Conservation (phyloP, 53 echinoderm and acorn worm genomes). For the Hippasteria phrygiana region DNA sequence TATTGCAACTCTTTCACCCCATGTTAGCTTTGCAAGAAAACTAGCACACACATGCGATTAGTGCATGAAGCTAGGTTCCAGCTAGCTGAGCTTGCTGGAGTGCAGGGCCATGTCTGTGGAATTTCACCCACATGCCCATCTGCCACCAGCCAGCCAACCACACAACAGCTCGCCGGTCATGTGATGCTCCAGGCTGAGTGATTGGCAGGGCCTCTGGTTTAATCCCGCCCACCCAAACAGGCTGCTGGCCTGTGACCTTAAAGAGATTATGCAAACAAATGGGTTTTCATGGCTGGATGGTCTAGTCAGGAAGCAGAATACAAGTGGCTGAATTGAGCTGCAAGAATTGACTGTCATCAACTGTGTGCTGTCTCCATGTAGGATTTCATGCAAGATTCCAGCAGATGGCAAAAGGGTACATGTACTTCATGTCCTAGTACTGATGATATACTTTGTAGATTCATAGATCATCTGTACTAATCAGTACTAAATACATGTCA, state of each 20-base stretch:
- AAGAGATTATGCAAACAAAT: slow-evolving; percentile 25
- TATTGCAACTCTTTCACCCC: no score
- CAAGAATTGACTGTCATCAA: background rate
- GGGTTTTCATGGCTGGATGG: slow-evolving; percentile 5
- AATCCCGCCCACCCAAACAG: slow-evolving; percentile 17
- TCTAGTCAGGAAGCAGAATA: slow-evolving; percentile 35
- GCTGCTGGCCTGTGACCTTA: background rate
- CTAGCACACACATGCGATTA: background rate
- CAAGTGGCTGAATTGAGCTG: slow-evolving; percentile 25
- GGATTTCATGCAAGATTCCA: slow-evolving; percentile 39
- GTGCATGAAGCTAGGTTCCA: background rate
- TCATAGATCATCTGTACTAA: no score
- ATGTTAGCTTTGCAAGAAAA: no score
- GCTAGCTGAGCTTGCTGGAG: background rate
- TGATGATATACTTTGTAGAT: no score
- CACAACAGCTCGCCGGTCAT: background rate
- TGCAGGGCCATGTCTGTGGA: slow-evolving; percentile 1
- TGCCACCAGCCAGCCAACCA: slow-evolving; percentile 30
- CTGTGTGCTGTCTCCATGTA: slow-evolving; percentile 18
- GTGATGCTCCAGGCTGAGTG: background rate
- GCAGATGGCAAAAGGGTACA: no score
- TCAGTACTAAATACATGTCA: no score
- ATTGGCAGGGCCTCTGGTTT: slow-evolving; percentile 26
- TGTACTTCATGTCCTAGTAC: no score
- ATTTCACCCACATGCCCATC: slow-evolving; percentile 49